Evolutionary conservation across 2,888 invertebrate genomes (phyloP), one percentile per base, ranked within the genome.

Genomic region (Cheiracanthium punctorium): DNA sequence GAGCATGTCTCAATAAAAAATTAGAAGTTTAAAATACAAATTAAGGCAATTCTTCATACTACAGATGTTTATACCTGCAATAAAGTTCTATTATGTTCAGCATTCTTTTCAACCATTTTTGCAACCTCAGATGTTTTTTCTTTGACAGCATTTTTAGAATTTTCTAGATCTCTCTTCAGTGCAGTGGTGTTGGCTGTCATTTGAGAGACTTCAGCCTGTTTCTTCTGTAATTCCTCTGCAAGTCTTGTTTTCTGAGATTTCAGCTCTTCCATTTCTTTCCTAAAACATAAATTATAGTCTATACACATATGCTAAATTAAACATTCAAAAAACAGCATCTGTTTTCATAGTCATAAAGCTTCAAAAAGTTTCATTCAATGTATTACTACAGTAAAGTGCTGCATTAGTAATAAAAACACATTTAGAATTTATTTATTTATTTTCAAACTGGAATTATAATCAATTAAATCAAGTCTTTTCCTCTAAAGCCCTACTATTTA

Each of bases 121-220:
- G 93, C 91, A 74, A 95, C 93, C 58, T 94, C 94, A 88, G 95
- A 94, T 81, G 94, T 93, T 32, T 93, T 92, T 37, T 93, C 67
- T 17, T 71, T 91, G 10, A 94, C 91, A 86, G 94, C 94, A 29
- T 93, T 92, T 90, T 94, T 94, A 0, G 94, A 92, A 90, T 95
- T 94, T 88, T 94, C 93, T 0, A 95, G 91, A 89, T 95, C 94
- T 90, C 94, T 94, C 1, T 93, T 93, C 76, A 95, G 8, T 7
- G 80, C 70, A 91, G 96, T 96, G 37, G 96, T 94, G 91, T 96
- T 96, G 24, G 94, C 94, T 91, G 96, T 96, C 33, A 73, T 17
- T 37, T 81, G 77, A 28, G 89, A 88, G 12, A 88, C 20, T 67
- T 89, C 89, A 4, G 88, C 82, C 77, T 88, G 87, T 43, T 87